These are phyloP conservation scores for Pyrocephalus nanus DNA, from an alignment of 2,797 vertebrate genomes.

Conservation along the genomic window DNA sequence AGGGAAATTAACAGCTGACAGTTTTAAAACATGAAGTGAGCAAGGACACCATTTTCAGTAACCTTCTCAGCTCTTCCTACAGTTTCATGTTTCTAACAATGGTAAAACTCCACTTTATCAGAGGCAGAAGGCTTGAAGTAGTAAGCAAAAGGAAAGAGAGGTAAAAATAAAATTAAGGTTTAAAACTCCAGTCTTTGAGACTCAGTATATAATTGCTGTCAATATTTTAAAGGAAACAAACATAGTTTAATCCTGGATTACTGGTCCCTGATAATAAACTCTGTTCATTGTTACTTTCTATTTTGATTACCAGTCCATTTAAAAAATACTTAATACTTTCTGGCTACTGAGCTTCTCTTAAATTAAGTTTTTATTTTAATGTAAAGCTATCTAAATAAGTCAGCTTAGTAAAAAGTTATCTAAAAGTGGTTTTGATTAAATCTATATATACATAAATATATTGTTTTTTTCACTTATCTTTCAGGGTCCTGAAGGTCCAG, in stretches of 20 bases:
- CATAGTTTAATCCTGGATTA: not conserved
- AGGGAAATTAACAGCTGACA: not conserved
- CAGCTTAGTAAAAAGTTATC: not conserved
- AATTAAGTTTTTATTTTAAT: not conserved
- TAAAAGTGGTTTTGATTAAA: not conserved
- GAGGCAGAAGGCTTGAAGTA: not conserved
- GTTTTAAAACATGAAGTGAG: not conserved
- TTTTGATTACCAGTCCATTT: not conserved
- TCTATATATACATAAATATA: not conserved
- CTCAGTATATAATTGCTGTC: not conserved
- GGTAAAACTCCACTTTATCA: not conserved
- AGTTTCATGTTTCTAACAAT: not conserved
- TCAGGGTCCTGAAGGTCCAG: constrained; percentile 87
- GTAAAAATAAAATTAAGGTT: not conserved
- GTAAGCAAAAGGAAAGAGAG: not conserved
- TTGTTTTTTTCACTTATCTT: not conserved
- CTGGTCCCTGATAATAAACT: not conserved
- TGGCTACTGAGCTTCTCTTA: not conserved
- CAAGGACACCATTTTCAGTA: not conserved
- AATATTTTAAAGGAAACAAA: not conserved
- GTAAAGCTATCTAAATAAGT: not conserved
- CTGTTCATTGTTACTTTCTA: not conserved
- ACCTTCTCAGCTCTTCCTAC: not conserved
- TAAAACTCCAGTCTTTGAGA: not conserved
- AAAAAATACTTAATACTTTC: not conserved